Evolutionary conservation across 1,140 invertebrate genomes (phyloP), one percentile per base, ranked within the genome.

Genomic region (Dreissena polymorpha): DNA sequence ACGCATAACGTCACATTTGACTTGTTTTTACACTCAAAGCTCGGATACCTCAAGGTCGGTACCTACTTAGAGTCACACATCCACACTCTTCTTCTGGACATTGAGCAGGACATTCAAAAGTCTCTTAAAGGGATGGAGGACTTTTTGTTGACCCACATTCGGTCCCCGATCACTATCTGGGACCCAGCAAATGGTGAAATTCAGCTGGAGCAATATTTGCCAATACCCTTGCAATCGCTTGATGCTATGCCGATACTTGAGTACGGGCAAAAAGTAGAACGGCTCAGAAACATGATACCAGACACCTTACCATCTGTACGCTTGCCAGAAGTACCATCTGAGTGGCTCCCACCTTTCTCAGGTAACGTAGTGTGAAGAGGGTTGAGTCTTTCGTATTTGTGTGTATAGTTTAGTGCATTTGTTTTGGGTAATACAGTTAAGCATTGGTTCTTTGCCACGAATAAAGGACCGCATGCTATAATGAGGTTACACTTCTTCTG

Each of bases 161-260:
- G 86, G 60, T 86, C 85, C 25, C 88, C 92, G 27, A 84, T 93
- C 50, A 91, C 97, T 87, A 94, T 97, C 39, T 97, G 97, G 90
- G 96, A 97, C 91, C 96, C 96, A 0, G 94, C 95, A 29, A 93
- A 95, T 53, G 97, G 97, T 8, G 92, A 96, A 51, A 95, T 98
- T 83, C 94, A 96, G 74, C 91, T 97, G 21, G 96, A 97, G 89
- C 96, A 98, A 87, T 97, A 97, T 88, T 92, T 97, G 23, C 97
- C 97, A 0, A 96, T 97, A 94, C 96, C 97, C 0, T 97, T 97
- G 96, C 96, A 97, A 89, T 96, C 96, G 0, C 97, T 98, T 90
- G 96, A 97, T 90, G 95, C 96, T 87, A 96, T 96, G 0, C 97
- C 97, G 10, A 71, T 80, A 13, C 12, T 87, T 1, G 74, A 78